These are phyloP conservation scores for Pollachius pollachius DNA, from an alignment of 2,113 vertebrate genomes.

Conservation along the genomic window DNA sequence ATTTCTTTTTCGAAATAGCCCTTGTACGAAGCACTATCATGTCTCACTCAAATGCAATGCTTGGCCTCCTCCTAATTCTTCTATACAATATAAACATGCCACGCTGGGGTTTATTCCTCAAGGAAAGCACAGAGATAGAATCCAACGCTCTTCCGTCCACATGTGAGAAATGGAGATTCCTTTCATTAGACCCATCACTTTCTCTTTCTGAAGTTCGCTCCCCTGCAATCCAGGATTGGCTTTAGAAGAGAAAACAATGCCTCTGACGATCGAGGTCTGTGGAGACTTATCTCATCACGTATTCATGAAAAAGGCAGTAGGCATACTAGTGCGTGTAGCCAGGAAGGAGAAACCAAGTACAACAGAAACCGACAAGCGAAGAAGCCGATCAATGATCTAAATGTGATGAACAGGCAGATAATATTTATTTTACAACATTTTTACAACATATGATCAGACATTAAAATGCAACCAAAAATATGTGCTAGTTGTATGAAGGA, in stretches of 20 bases:
- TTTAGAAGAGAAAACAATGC: constrained; percentile 70
- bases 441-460: too few species aligned
- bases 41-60: constrained; percentile 48
- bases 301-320: constrained; percentile 66
- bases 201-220: constrained; percentile 73
- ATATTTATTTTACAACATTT: not conserved
- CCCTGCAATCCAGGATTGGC: constrained; percentile 67
- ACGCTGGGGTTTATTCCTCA: constrained; percentile 57
- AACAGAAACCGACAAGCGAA: constrained; percentile 41
- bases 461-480: not conserved
- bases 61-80: constrained; percentile 58
- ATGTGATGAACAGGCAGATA: constrained; percentile 7
- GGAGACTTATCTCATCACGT: constrained; percentile 70
- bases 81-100: constrained; percentile 60
- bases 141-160: constrained; percentile 71
- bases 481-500: not conserved
- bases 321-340: constrained; percentile 17
- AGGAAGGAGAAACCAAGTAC: constrained; percentile 43
- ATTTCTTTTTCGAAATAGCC: constrained; percentile 49
- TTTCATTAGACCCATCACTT: constrained; percentile 72
- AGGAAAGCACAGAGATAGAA: constrained; percentile 69
- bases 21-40: constrained; percentile 26
- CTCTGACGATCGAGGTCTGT: constrained; percentile 65
- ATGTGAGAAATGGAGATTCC: constrained; percentile 53
- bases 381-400: constrained; percentile 13